Evolutionary conservation across 1,140 invertebrate species (phyloP), one percentile per base, ranked within the genome.

Genomic region (Chlorops oryzae): DNA sequence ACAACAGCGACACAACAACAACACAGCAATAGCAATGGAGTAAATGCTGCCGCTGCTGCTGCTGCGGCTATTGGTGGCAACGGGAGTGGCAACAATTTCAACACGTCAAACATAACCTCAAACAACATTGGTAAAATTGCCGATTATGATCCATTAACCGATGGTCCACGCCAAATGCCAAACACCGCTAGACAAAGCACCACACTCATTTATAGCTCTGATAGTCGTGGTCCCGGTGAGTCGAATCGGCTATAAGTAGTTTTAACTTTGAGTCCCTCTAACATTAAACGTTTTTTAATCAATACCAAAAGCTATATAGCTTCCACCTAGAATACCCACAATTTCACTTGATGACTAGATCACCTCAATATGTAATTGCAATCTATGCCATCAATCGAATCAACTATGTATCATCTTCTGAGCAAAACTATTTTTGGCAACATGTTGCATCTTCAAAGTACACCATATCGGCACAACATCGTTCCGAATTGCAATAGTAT

Each of bases 171-270:
- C 50, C 76, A 77, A 42, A 78, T 80, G 41, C 87, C 87, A 1
- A 87, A 88, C 65, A 86, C 87, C 2, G 80, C 85, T 51, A 77
- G 86, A 60, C 82, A 85, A 61, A 80, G 79, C 24, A 80, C 83
- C 21, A 92, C 88, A 32, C 78, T 92, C 53, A 91, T 93, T 62
- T 93, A 92, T 72, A 89, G 87, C 52, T 88, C 85, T 38, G 83
- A 87, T 47, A 58, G 56, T 62, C 77, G 78, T 57, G 82, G 81
- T 41, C 73, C 79, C 67, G 78, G 77, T 75, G 71, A 53, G n/a
- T n/a, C n/a, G n/a, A n/a, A n/a, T n/a, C n/a, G n/a, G n/a, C n/a
- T n/a, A n/a, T n/a, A n/a, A n/a, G n/a, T n/a, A n/a, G n/a, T n/a
- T n/a, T n/a, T n/a, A n/a, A n/a, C n/a, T n/a, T n/a, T n/a, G n/a